Conservation (phyloP, 2,888 invertebrate species). For the Drosophila kanekoi region DNA sequence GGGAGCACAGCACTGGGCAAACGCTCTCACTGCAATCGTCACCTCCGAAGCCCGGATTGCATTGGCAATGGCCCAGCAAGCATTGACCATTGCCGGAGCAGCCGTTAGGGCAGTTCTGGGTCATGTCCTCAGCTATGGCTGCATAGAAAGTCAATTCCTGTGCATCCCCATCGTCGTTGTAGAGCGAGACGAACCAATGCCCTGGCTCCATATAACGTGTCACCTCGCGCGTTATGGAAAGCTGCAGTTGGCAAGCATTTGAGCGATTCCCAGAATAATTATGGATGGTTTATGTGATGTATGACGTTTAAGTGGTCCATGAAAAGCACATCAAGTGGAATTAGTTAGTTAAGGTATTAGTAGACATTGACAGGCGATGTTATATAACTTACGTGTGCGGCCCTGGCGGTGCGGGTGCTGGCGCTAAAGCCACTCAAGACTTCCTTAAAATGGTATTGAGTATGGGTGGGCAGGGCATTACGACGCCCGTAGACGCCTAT, state of each 20-base stretch:
- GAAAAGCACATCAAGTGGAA: constrained; percentile 59
- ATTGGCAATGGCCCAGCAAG: constrained; percentile 96
- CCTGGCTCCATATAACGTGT: constrained; percentile 98
- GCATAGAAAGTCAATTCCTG: constrained; percentile 95
- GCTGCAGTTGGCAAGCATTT: constrained; percentile 79
- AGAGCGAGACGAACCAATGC: constrained; percentile 97
- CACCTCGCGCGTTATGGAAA: constrained; percentile 95
- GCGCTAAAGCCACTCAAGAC: constrained; percentile 96
- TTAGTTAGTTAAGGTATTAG: constrained; percentile 51
- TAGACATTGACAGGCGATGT: constrained; percentile 22
- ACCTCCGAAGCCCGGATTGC: constrained; percentile 98
- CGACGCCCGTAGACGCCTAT: constrained; percentile 97
- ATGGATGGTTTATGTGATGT: constrained; percentile 8
- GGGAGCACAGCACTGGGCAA: constrained; percentile 98
- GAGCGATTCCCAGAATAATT: constrained; percentile 5
- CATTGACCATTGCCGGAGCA: constrained; percentile 99
- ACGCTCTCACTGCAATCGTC: constrained; percentile 99
- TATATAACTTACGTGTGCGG: constrained; percentile 92
- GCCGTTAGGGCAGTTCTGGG: constrained; percentile 97
- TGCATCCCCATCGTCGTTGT: constrained; percentile 97
- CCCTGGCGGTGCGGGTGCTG: constrained; percentile 92
- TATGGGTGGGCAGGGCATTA: constrained; percentile 97
- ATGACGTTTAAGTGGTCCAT: constrained; percentile 31
- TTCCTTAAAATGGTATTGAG: constrained; percentile 98
- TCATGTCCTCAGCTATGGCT: constrained; percentile 95